A percentile compares a stretch with the other conserved stretches of the same genome.
Conservation (phyloP, 2,888 invertebrate genomes). For the Perizoma flavofasciatum region DNA sequence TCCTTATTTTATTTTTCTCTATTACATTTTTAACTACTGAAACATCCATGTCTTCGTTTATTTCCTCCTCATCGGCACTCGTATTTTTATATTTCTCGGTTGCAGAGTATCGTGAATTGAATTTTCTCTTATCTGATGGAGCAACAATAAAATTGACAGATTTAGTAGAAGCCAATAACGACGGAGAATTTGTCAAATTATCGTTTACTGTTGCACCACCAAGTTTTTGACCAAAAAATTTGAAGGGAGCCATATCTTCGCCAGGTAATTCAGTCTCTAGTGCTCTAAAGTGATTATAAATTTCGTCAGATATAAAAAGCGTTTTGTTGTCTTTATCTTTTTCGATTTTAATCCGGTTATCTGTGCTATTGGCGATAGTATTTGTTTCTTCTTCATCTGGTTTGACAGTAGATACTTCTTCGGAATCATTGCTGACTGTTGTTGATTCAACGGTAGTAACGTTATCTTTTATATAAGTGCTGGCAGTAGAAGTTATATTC, state of each 20-base stretch:
- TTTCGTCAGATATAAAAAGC: slow-evolving; percentile 84
- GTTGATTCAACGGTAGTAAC: slow-evolving; percentile 50
- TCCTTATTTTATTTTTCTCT: slow-evolving; percentile 80
- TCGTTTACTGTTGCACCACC: slow-evolving; percentile 68
- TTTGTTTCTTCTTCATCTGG: slow-evolving; percentile 54
- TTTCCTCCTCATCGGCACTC: slow-evolving; percentile 82
- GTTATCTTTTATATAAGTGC: slow-evolving; percentile 52
- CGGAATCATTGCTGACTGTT: slow-evolving; percentile 35
- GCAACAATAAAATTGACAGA: slow-evolving; percentile 73
- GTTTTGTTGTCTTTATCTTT: slow-evolving; percentile 80
- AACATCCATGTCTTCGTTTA: slow-evolving; percentile 84
- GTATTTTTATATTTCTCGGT: slow-evolving; percentile 78
- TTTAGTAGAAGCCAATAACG: slow-evolving; percentile 76
- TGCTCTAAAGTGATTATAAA: slow-evolving; percentile 86
- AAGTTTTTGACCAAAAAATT: slow-evolving; percentile 88
- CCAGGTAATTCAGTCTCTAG: slow-evolving; percentile 85
- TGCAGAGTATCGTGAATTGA: slow-evolving; percentile 74
- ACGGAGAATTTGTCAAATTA: slow-evolving; percentile 75
- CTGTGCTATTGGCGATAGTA: slow-evolving; percentile 66
- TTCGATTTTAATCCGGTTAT: slow-evolving; percentile 62
- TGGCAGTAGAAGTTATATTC: slow-evolving; percentile 52
- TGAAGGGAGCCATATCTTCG: slow-evolving; percentile 88
- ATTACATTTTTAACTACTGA: slow-evolving; percentile 83
- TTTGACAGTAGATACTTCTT: slow-evolving; percentile 41
- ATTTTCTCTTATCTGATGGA: slow-evolving; percentile 72